Percentiles rank a stretch among this genome's conserved stretches.
phyloP scores from a whole-genome alignment of 1,140 invertebrate genomes.

The Pectinophora gossypiella region DNA sequence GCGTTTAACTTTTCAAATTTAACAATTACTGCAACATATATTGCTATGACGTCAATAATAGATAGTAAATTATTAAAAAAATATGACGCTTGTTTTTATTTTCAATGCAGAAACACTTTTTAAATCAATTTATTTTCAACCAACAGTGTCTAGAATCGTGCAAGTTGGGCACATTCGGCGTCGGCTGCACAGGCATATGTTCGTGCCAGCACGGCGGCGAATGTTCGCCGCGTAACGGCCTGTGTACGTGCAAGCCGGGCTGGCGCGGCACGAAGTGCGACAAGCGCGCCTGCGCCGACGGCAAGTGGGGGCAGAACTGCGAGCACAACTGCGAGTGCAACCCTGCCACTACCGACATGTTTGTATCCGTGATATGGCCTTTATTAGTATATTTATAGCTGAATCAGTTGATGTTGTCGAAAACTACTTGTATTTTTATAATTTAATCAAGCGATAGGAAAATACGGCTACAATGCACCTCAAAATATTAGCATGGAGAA shows the following conservation, averaged over 20 bases:
- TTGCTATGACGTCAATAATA: no score
- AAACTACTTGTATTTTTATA: no score
- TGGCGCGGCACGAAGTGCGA: slow-evolving; percentile 86
- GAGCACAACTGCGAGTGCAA: slow-evolving; percentile 85
- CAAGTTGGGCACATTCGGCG: slow-evolving; percentile 84
- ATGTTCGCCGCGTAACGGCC: slow-evolving; percentile 82
- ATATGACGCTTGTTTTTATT: no score
- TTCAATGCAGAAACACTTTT: no score
- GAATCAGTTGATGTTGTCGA: no score
- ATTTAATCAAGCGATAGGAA: no score
- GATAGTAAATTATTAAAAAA: no score
- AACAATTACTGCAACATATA: no score
- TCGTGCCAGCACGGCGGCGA: slow-evolving; percentile 85
- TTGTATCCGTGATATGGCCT: slow-evolving; percentile 7
- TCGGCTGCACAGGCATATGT: slow-evolving; percentile 84
- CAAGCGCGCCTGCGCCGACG: slow-evolving; percentile 79
- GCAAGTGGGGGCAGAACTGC: slow-evolving; percentile 84
- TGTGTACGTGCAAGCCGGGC: slow-evolving; percentile 84
- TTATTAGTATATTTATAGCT: no score
- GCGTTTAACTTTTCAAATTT: no score
- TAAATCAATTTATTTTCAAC: neutral
- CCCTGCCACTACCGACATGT: slow-evolving; percentile 82
- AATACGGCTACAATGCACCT: no score
- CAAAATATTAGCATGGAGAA: no score
- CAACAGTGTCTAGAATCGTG: slow-evolving; percentile 86